Evolutionary conservation across 2,797 vertebrate species (phyloP).

Genomic region (Cygnus olor): DNA sequence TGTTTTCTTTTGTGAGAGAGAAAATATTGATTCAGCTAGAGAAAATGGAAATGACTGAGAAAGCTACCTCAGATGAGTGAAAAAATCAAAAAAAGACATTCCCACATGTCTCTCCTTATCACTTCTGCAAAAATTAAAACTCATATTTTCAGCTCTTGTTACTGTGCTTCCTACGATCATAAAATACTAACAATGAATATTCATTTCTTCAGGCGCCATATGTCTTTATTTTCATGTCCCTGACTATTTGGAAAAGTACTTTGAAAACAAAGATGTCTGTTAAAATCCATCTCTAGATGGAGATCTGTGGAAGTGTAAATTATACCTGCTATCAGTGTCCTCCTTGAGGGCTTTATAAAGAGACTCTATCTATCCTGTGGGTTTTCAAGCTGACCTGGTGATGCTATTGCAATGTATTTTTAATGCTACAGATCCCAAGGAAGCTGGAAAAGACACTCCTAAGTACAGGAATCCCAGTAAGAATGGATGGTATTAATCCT

Average conservation of each 20-base stretch:
- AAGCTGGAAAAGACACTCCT: background rate
- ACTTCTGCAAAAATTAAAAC: slow-evolving; percentile 27
- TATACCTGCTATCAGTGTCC: background rate
- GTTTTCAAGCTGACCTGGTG: background rate
- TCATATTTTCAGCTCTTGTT: slow-evolving; percentile 10
- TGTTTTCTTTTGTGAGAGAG: slow-evolving; percentile 57
- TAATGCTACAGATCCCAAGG: background rate
- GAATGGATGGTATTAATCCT: background rate
- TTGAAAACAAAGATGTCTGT: slow-evolving; percentile 25
- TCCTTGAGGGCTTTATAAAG: background rate
- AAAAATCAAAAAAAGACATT: background rate
- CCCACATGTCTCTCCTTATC: background rate
- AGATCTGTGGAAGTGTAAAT: background rate
- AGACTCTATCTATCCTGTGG: background rate
- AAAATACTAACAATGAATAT: slow-evolving; percentile 47
- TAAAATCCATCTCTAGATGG: background rate
- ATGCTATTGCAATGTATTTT: background rate
- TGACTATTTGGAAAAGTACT: slow-evolving; percentile 17
- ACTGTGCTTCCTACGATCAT: background rate
- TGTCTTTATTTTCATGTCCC: slow-evolving; percentile 18
- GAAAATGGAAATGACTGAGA: slow-evolving; percentile 45
- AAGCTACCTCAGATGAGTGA: slow-evolving; percentile 24
- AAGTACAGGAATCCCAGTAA: background rate
- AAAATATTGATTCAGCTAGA: slow-evolving; percentile 64
- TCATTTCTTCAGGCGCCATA: slow-evolving; percentile 15